Conservation (phyloP, 2,113 vertebrate species). For the Oreochromis tanganicae region DNA sequence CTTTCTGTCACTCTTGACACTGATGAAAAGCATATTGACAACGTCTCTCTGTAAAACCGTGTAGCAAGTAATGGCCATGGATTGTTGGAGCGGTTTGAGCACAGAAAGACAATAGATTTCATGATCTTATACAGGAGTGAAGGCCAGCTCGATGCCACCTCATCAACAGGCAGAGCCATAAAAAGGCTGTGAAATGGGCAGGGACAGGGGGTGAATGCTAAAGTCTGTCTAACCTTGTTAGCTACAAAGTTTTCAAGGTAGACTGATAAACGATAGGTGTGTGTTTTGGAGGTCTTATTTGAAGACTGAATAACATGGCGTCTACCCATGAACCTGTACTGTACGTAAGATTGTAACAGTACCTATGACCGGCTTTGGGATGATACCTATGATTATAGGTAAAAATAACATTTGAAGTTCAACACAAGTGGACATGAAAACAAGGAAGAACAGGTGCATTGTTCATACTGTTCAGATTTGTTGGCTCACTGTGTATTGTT, state of each 20-base stretch:
- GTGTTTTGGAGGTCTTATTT: background rate
- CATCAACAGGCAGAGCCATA: background rate
- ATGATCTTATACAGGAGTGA: slow-evolving; percentile 24
- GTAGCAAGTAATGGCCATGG: slow-evolving; percentile 38
- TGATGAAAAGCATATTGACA: slow-evolving; percentile 47
- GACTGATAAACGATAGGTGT: background rate
- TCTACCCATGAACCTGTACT: background rate
- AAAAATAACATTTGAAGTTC: background rate
- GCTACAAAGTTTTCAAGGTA: background rate
- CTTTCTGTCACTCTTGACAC: background rate
- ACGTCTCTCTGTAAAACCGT: background rate
- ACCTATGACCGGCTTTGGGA: background rate
- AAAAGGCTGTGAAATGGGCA: background rate
- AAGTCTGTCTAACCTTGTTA: background rate
- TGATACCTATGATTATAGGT: background rate
- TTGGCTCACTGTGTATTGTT: background rate
- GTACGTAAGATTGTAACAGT: background rate
- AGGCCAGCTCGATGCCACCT: slow-evolving; percentile 7
- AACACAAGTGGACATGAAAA: background rate
- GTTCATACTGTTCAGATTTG: background rate
- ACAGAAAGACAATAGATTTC: slow-evolving; percentile 37
- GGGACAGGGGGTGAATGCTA: background rate
- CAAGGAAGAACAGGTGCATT: background rate
- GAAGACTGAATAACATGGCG: background rate
- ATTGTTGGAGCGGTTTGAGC: background rate